These are phyloP conservation scores for Petrocephalus sullivani DNA, from an alignment of 2,797 vertebrate genomes.

Conservation along the genomic window DNA sequence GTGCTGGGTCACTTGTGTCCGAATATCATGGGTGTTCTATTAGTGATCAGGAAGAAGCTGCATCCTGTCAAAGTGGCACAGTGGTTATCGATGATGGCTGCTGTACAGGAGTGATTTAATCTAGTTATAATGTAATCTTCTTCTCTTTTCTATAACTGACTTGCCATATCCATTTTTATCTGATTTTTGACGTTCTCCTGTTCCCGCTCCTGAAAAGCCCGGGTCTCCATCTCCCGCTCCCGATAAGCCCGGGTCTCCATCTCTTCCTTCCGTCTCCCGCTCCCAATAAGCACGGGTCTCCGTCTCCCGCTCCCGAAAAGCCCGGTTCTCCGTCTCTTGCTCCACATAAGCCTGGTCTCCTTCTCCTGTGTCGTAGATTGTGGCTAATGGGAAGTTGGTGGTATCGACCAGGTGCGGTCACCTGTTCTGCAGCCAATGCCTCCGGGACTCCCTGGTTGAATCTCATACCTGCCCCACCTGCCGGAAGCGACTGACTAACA, in stretches of 20 bases:
- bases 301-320: background rate
- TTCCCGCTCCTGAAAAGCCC: background rate
- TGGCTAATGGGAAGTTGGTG: conserved; percentile 81
- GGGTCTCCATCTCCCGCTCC: background rate
- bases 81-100: too few species aligned
- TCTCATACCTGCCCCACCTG: conserved; percentile 86
- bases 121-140: too few species aligned
- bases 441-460: conserved; percentile 77
- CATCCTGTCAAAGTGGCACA: too few species aligned
- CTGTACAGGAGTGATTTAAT: too few species aligned
- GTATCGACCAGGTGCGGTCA: conserved; percentile 93
- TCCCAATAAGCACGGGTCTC: background rate
- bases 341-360: background rate
- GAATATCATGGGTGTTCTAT: background rate
- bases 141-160: too few species aligned
- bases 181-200: too few species aligned
- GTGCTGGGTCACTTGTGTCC: background rate
- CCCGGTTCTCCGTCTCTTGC: background rate
- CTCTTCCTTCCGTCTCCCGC: background rate
- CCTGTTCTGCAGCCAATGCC: conserved; percentile 92
- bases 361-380: conserved; percentile 63
- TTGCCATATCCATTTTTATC: too few species aligned
- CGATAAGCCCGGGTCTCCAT: background rate
- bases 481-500: conserved; percentile 82
- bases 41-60: too few species aligned